Evolutionary conservation across 2,797 vertebrate genomes (phyloP), one percentile per base, ranked within the genome.

Genomic region (Kryptolebias ocellatus): DNA sequence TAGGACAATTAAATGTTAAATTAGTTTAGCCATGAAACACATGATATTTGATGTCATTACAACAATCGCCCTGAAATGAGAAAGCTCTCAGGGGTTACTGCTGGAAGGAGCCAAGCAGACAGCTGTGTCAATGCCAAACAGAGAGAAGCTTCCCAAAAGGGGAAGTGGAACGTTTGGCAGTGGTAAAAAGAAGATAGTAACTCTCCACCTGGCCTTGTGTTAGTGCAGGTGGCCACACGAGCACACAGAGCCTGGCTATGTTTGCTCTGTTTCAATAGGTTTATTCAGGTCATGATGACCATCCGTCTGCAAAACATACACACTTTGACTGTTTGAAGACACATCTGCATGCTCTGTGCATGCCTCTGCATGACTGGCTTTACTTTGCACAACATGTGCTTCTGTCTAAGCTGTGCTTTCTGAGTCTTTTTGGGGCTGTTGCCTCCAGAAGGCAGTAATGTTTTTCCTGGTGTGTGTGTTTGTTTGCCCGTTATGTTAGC

Each of bases 191-290:
- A 67, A n/a, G 45, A 60, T 51, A 59, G 57, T 17, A 42, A 67
- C 58, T 74, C 60, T 71, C 81, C 83, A 83, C 80, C 74, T 82
- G 80, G 81, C 74, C 66, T 61, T 76, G 79, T 81, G 80, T 82
- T 65, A 12, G 69, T 78, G 83, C 83, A 87, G 83, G 79, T 87
- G 85, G 70, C 28, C 62, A 10, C 62, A 55, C 5, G 50, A 52
- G 56, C 72, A 49, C 47, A 50, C 62, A 67, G 54, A 64, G 53
- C 20, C 49, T n/a, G 64, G 10, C 27, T 63, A 49, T 78, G 77
- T 87, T 81, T 83, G 59, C 70, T 74, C 64, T 70, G 16, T 46
- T 67, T 84, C 76, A 82, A 67, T 66, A 58, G 72, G 31, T 55
- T 56, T 58, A 64, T 86, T 84, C 68, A 81, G 58, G 57, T 70